Evolutionary conservation across 1,140 invertebrate genomes (phyloP), one percentile per base, ranked within the genome.

Genomic region (Papilio polytes): DNA sequence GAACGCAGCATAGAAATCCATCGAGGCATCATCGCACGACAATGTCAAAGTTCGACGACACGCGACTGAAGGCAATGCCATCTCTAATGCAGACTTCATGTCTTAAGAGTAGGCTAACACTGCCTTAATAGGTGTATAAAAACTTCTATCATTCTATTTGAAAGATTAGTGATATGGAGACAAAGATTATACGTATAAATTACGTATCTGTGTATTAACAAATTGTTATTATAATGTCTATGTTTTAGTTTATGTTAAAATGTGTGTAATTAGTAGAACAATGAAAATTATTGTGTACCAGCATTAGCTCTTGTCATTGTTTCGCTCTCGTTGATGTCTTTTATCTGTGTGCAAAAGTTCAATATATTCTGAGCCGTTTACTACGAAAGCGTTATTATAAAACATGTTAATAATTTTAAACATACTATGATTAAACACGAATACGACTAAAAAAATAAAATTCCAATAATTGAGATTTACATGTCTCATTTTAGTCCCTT

Each of bases 41-140:
- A 76, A 76, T 48, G 74, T 76, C 74, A 76, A 76, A 76, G 74
- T 76, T 76, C 74, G 22, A 13, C 13, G 74, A 76, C 74, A 51
- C n/a, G 31, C 8, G 31, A 0, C 1, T 73, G 15, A 3, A 46
- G 72, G 41, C 72, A 73, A 73, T 44, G 72, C 3, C 41, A 46
- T 41, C 70, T 72, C 36, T 73, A 41, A 73, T 72, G 36, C 41
- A 73, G 36, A 73, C 72, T 20, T 15, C 8, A 73, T 46, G 18
- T 22, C 18, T 73, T 73, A 44, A 73, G 18, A 20, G 13, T 56
- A 9, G n/a, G 7, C 2, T 56, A 20, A 56, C 53, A 56, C 18
- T 56, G 8, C 3, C n/a, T 1, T 9, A 56, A 56, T 56, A 56
- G 3, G 20, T 9, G 53, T 20, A 20, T n/a, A 20, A 6, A 56